phyloP scores from a whole-genome alignment of 2,888 invertebrate genomes.

The Gryllus longicercus region DNA sequence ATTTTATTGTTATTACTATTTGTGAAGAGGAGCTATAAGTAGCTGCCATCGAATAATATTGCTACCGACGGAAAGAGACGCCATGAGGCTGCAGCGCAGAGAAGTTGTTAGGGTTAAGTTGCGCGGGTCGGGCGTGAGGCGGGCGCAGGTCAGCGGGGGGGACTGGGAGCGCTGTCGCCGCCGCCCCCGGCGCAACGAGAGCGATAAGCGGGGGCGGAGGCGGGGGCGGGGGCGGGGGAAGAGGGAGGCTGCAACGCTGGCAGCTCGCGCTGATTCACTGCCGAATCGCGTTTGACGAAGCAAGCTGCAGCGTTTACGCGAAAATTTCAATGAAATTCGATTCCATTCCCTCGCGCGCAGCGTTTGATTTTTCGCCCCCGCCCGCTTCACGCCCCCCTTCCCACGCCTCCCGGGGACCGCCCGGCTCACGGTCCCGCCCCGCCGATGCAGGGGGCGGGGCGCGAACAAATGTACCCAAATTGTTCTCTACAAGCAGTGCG shows the following conservation, averaged over 20 bases:
- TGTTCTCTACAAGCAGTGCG: not conserved
- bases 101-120: too few species aligned
- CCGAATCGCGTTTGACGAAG: not conserved
- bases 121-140: too few species aligned
- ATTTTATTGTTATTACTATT: too few species aligned
- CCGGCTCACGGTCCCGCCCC: not conserved
- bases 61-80: too few species aligned
- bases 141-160: too few species aligned
- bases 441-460: not conserved
- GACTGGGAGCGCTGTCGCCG: too few species aligned
- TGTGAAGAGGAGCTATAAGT: too few species aligned
- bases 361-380: too few species aligned
- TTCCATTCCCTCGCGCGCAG: not conserved
- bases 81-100: too few species aligned
- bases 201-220: not conserved
- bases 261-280: not conserved
- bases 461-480: not conserved
- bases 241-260: not conserved
- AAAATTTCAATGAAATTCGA: not conserved
- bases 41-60: too few species aligned
- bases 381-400: too few species aligned
- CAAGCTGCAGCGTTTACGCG: not conserved
- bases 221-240: not conserved
- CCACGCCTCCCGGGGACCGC: not conserved
- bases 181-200: not conserved